A percentile compares a stretch with the other conserved stretches of the same genome.
phyloP scores from a whole-genome alignment of 2,797 vertebrate species.

The Neosalanx taihuensis region DNA sequence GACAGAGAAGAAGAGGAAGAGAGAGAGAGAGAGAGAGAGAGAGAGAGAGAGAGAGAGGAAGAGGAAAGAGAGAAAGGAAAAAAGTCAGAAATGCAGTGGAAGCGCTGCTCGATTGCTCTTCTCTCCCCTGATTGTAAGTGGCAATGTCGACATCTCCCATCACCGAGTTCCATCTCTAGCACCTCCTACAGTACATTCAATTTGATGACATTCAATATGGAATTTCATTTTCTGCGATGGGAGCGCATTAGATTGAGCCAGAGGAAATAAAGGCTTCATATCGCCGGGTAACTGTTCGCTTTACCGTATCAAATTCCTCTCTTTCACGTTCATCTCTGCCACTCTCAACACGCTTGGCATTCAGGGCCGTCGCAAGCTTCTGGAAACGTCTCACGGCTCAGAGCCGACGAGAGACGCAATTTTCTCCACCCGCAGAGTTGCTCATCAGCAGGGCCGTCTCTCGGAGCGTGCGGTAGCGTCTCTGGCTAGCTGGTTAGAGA shows the following conservation, averaged over 20 bases:
- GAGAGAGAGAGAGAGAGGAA: slow-evolving; percentile 5
- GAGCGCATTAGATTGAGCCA: slow-evolving; percentile 61
- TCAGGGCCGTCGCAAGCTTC: slow-evolving; percentile 38
- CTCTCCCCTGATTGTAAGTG: slow-evolving; percentile 67
- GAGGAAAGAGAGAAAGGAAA: neutral
- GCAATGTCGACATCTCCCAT: slow-evolving; percentile 59
- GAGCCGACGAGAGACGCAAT: slow-evolving; percentile 45
- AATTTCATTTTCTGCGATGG: slow-evolving; percentile 61
- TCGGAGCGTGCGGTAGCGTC: slow-evolving; percentile 39
- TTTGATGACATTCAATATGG: slow-evolving; percentile 59
- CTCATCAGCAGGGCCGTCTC: neutral
- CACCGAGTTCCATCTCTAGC: slow-evolving; percentile 31
- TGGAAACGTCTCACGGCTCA: slow-evolving; percentile 62
- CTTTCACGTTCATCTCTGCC: slow-evolving; percentile 35
- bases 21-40: slow-evolving; percentile 38
- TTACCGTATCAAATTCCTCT: slow-evolving; percentile 49
- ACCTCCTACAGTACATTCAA: slow-evolving; percentile 46
- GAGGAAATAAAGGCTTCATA: slow-evolving; percentile 57
- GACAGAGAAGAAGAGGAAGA: slow-evolving; percentile 8
- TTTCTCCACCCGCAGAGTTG: too few species aligned
- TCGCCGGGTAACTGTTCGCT: slow-evolving; percentile 57
- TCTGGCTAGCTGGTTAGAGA: slow-evolving; percentile 60
- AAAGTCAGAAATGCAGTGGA: neutral
- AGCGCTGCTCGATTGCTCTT: slow-evolving; percentile 64
- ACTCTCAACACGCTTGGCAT: slow-evolving; percentile 18